A percentile compares a stretch with the other conserved stretches of the same genome.
phyloP scores from a whole-genome alignment of 2,113 vertebrate genomes.

The Sylvicapra grimmia region DNA sequence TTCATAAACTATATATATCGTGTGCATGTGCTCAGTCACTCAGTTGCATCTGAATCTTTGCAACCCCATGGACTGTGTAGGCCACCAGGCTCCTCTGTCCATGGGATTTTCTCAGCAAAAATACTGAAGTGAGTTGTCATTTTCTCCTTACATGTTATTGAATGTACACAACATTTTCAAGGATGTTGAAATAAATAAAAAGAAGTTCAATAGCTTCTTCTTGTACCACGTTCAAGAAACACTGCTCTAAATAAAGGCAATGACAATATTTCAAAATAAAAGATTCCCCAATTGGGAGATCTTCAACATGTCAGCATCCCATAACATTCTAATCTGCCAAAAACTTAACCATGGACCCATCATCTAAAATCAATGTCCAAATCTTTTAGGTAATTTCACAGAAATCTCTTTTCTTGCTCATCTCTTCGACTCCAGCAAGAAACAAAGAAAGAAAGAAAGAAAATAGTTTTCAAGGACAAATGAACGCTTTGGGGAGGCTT shows the following conservation, averaged over 20 bases:
- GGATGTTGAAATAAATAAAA: background rate
- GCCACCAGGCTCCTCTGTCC: background rate
- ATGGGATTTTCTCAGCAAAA: background rate
- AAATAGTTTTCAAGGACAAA: background rate
- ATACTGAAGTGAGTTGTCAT: background rate
- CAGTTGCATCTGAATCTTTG: background rate
- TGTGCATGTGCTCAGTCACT: background rate
- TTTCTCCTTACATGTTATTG: background rate
- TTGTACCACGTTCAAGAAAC: background rate
- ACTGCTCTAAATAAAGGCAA: background rate
- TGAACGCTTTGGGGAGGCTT: constrained; percentile 4
- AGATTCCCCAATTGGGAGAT: background rate
- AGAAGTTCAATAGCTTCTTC: background rate
- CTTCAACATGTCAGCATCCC: background rate
- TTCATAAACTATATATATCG: background rate
- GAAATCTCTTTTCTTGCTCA: background rate
- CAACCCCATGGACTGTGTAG: background rate
- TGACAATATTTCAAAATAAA: background rate
- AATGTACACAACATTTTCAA: background rate
- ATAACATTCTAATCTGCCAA: background rate
- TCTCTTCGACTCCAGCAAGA: background rate
- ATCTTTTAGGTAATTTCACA: background rate
- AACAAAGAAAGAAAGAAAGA: background rate
- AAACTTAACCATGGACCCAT: background rate
- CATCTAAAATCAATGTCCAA: background rate